Conservation (phyloP, 2,797 vertebrate species). For the Lophotriccus pileatus region DNA sequence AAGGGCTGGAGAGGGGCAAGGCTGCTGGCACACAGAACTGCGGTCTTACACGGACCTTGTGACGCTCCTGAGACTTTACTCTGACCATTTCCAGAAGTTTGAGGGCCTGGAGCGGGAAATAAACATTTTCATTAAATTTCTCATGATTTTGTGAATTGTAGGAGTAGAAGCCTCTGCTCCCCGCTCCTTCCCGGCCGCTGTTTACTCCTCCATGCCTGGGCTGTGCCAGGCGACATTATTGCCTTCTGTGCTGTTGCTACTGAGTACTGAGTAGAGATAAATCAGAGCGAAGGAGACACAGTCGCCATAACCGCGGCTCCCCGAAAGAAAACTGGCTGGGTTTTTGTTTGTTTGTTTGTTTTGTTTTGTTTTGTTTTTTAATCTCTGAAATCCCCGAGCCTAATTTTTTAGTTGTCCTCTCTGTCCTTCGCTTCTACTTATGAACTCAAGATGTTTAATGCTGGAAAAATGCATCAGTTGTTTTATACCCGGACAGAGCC, state of each 20-base stretch:
- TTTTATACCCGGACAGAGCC: slow-evolving; percentile 45
- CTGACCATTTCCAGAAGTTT: not conserved
- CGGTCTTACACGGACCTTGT: not conserved
- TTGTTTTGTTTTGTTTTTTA: accelerated
- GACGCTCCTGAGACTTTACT: not conserved
- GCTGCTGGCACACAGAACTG: too few relatives aligned
- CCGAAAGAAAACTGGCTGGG: not conserved
- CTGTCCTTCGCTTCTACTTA: slow-evolving; percentile 65
- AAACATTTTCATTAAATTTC: not conserved
- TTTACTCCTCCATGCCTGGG: not conserved
- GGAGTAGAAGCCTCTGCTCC: not conserved
- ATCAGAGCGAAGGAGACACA: not conserved
- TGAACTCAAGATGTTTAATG: slow-evolving; percentile 61
- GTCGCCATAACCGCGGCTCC: not conserved
- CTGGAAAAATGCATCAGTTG: slow-evolving; percentile 56
- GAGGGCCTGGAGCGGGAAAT: not conserved
- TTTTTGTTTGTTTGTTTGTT: not conserved
- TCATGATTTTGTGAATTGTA: not conserved
- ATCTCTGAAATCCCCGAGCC: not conserved
- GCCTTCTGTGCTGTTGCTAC: not conserved
- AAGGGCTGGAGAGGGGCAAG: not conserved
- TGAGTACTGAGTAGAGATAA: not conserved
- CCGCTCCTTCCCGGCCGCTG: not conserved
- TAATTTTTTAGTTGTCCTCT: slow-evolving; percentile 54
- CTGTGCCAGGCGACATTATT: not conserved